These are phyloP conservation scores for Dipodomys stephensi DNA, from an alignment of 2,113 vertebrate species.

Conservation along the genomic window DNA sequence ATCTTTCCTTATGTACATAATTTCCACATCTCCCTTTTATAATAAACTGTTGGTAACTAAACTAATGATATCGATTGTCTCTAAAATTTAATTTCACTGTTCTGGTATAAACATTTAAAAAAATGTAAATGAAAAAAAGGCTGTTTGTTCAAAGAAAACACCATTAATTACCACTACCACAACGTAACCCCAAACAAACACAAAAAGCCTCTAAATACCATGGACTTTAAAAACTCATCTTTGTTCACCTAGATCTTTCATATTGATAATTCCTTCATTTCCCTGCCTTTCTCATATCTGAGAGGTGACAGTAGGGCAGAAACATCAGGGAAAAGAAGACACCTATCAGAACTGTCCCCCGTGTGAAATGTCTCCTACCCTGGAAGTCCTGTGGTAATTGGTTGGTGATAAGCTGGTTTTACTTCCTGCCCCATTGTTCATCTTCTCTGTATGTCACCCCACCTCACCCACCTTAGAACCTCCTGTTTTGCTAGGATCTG, in stretches of 20 bases:
- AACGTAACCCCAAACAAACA: neutral
- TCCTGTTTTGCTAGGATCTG: neutral
- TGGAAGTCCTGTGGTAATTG: neutral
- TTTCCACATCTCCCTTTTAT: conserved; percentile 84
- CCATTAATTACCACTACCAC: neutral
- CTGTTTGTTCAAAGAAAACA: neutral
- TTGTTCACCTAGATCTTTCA: neutral
- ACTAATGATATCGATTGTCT: conserved; percentile 70
- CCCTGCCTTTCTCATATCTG: neutral
- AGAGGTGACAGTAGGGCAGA: neutral
- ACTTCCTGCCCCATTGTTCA: neutral
- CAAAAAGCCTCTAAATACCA: neutral
- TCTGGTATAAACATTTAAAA: conserved; percentile 83
- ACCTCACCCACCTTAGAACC: neutral
- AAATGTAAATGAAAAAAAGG: conserved; percentile 14
- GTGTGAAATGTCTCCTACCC: neutral
- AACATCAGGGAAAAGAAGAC: neutral
- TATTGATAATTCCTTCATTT: neutral
- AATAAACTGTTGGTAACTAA: conserved; percentile 81
- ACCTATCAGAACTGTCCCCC: neutral
- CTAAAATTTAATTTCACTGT: conserved; percentile 79
- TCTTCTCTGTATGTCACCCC: neutral
- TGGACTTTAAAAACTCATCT: neutral
- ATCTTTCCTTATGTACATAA: conserved; percentile 95
- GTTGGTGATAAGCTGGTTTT: neutral